A percentile compares a stretch with the other conserved stretches of the same genome.
Evolutionary conservation across 1,140 invertebrate genomes (phyloP).

Genomic region (Teleogryllus occipitalis): DNA sequence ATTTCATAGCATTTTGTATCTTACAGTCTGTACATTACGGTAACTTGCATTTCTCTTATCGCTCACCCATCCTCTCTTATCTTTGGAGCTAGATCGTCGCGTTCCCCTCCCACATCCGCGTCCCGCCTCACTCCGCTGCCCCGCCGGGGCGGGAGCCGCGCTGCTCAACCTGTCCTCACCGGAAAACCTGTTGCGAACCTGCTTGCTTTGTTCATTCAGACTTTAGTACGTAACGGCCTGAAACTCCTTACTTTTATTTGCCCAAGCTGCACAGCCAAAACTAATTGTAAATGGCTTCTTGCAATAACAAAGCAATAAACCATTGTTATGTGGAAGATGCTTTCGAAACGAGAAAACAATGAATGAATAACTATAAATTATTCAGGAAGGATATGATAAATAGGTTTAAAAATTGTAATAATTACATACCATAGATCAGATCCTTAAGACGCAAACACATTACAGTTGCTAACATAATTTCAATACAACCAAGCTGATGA

Average conservation of each 20-base stretch:
- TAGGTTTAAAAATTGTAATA: constrained; percentile 6
- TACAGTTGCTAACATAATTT: constrained; percentile 1
- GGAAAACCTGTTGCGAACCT: too few relatives aligned
- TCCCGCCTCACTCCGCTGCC: neutral
- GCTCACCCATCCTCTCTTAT: neutral
- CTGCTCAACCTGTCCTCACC: neutral
- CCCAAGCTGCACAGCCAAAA: constrained; percentile 29
- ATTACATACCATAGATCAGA: constrained; percentile 1
- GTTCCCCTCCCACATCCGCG: neutral
- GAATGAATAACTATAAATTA: constrained; percentile 7
- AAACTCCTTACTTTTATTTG: constrained; percentile 11
- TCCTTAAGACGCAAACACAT: constrained; percentile 1
- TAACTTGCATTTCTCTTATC: neutral
- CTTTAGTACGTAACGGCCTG: neutral
- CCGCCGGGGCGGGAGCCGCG: too few relatives aligned
- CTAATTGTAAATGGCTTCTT: constrained; percentile 33
- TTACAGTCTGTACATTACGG: neutral
- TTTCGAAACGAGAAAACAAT: constrained; percentile 31
- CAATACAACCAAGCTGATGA: constrained; percentile 8
- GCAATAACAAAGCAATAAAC: constrained; percentile 46
- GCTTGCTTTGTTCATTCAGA: too few relatives aligned
- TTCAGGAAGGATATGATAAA: constrained; percentile 2
- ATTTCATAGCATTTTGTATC: neutral
- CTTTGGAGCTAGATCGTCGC: neutral
- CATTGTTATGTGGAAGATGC: constrained; percentile 40